Evolutionary conservation across 92 coral and sea anemone genomes (phyloP), one percentile per base, ranked within the genome.

Genomic region (Actinostola sp.): DNA sequence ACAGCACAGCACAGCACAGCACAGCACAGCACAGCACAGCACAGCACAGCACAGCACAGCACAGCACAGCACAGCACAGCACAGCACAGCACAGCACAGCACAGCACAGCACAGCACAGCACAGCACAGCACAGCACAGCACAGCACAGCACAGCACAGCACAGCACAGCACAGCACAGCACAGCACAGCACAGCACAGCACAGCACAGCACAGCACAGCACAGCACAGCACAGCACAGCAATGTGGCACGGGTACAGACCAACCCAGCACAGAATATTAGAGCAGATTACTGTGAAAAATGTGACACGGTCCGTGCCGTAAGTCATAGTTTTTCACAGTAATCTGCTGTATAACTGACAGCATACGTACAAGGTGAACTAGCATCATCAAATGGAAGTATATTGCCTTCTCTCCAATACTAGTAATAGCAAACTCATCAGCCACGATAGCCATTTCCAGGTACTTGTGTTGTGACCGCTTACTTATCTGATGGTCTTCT

Each of bases 381-480:
- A 86, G 38, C 62, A 78, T 82, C 42, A 82, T 45, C 17, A 86
- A 75, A 24, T 54, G 54, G 9, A 41, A 62, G 10, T 56, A 15
- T 65, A 81, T 84, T 32, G 23, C 58, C 5, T 67, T 71, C 29
- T 81, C 81, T 15, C 84, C 84, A 15, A 78, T 55, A 31, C 51
- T 36, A 2, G 74, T 28, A 9, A 90, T 90, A 28, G 82, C 89
- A 62, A 62, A 82, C 15, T 76, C 62, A 54, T 86, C 92, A 23
- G 80, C 92, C 21, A 76, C 84, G 10, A 86, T 9, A 28, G 81
- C 62, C 72, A 71, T 46, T 49, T 86, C 92, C 31, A 86, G 15
- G 69, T 86, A 73, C 42, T 86, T 86, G 49, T 71, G 76, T 11
- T 55, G 54, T 35, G 25, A 26, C 10, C 63, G 32, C 1, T 67